Percentiles rank a stretch among this genome's conserved stretches.
These are phyloP conservation scores for Gortyna flavago DNA, from an alignment of 2,888 invertebrate genomes.

Conservation along the genomic window DNA sequence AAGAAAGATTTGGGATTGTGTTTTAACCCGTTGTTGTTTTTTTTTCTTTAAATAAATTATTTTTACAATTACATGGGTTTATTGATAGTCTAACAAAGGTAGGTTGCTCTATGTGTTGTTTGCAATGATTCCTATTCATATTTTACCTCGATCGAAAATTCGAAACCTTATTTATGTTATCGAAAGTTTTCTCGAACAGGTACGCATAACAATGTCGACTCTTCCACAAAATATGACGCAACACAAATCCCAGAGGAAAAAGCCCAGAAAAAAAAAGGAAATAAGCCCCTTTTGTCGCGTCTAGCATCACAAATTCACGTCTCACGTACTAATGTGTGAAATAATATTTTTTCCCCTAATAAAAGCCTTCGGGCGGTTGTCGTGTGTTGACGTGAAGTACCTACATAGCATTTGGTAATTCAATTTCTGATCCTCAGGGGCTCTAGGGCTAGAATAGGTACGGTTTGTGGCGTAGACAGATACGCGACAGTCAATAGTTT, in stretches of 20 bases:
- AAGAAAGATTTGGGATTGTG: constrained; percentile 52
- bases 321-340: constrained; percentile 70
- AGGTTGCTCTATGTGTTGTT: background rate
- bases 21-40: constrained; percentile 44
- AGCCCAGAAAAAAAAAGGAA: constrained; percentile 51
- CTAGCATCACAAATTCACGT: constrained; percentile 56
- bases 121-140: background rate
- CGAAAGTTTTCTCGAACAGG: background rate
- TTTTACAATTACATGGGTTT: background rate
- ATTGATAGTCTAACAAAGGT: background rate
- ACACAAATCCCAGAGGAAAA: constrained; percentile 59
- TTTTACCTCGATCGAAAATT: background rate
- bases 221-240: constrained; percentile 48
- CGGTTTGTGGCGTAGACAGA: constrained; percentile 45
- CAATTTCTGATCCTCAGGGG: constrained; percentile 60
- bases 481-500: constrained; percentile 28
- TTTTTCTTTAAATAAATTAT: constrained; percentile 17
- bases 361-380: constrained; percentile 64
- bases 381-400: constrained; percentile 57
- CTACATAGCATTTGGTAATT: constrained; percentile 63
- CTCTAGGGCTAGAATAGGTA: constrained; percentile 37
- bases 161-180: background rate
- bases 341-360: constrained; percentile 66
- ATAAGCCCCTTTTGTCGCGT: constrained; percentile 62
- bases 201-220: constrained; percentile 42